These are phyloP conservation scores for Halcyon senegalensis DNA, from an alignment of 2,113 vertebrate genomes.

Conservation along the genomic window DNA sequence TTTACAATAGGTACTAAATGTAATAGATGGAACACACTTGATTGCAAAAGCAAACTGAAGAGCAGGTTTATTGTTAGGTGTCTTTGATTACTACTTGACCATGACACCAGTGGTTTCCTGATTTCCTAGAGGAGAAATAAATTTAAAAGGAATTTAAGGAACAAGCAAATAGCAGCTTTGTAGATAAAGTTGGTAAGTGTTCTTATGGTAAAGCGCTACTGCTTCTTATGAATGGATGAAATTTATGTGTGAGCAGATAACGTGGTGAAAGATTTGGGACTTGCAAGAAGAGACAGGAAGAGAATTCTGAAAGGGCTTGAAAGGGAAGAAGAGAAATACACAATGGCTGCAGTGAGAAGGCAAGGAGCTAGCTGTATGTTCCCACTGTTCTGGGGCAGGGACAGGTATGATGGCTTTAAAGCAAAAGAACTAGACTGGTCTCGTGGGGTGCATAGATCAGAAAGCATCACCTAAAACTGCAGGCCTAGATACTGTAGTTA, in stretches of 20 bases:
- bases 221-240: neutral
- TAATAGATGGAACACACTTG: neutral
- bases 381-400: neutral
- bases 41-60: neutral
- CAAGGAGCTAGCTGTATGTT: neutral
- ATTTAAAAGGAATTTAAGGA: neutral
- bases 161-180: neutral
- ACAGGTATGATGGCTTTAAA: neutral
- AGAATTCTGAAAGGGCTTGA: neutral
- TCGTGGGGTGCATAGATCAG: neutral
- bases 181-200: neutral
- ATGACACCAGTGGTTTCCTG: neutral
- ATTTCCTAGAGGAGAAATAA: neutral
- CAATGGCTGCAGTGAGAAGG: neutral
- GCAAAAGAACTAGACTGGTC: neutral
- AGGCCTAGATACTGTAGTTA: neutral
- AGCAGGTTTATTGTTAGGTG: neutral
- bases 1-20: neutral
- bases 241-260: neutral
- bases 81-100: neutral
- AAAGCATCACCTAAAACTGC: neutral
- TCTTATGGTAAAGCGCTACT: neutral
- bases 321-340: neutral
- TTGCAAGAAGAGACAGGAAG: neutral
- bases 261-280: neutral